Conservation (phyloP, 1,140 invertebrate genomes). For the Listronotus bonariensis region DNA sequence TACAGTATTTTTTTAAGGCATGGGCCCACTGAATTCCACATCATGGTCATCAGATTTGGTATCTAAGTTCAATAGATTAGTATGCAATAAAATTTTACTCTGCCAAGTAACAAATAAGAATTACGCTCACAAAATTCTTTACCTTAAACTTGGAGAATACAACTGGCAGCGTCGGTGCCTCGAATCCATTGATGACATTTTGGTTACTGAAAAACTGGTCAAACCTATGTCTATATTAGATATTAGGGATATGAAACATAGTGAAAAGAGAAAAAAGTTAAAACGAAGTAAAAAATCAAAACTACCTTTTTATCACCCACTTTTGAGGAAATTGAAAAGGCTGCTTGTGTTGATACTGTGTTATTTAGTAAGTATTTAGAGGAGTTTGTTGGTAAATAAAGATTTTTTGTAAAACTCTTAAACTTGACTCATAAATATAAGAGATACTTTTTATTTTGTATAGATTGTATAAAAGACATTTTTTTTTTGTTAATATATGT, state of each 20-base stretch:
- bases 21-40: constrained; percentile 16
- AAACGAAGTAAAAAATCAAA: not conserved
- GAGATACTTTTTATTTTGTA: no score
- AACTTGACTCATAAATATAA: no score
- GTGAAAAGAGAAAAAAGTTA: not conserved
- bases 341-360: not conserved
- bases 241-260: constrained; percentile 14
- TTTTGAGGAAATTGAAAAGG: constrained; percentile 7
- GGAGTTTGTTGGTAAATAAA: no score
- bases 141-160: constrained; percentile 14
- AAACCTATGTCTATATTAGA: constrained; percentile 10
- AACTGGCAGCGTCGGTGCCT: not conserved
- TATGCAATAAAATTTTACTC: constrained; percentile 9
- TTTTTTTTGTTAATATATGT: no score
- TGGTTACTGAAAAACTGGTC: constrained; percentile 12
- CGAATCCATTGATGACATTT: constrained; percentile 6
- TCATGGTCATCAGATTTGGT: constrained; percentile 22
- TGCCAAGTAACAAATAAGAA: constrained; percentile 15
- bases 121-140: constrained; percentile 5
- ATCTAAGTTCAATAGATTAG: constrained; percentile 16
- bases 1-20: constrained; percentile 12
- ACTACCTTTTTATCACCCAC: constrained; percentile 12
- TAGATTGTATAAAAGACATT: no score
- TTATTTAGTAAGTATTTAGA: not conserved
- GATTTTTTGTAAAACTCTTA: no score